Percentiles rank a stretch among this genome's conserved stretches.
Conservation (phyloP, 2,113 vertebrate species). For the Petrocephalus zakoni region DNA sequence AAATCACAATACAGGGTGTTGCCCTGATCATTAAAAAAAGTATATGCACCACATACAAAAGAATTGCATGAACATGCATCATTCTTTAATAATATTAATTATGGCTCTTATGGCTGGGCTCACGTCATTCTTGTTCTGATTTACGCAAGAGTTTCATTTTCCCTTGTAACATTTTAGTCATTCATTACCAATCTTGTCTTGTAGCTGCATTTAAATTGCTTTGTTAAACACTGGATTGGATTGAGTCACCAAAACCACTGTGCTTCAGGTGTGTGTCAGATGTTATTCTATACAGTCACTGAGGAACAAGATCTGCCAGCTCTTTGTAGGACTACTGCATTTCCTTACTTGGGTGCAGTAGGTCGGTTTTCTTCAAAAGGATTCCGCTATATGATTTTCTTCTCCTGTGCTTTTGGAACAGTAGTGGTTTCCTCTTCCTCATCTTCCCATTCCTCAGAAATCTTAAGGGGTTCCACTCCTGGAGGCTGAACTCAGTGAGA, state of each 20-base stretch:
- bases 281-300: neutral
- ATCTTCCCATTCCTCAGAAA: neutral
- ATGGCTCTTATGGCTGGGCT: neutral
- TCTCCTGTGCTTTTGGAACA: neutral
- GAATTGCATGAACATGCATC: neutral
- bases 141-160: neutral
- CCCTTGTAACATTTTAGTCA: neutral
- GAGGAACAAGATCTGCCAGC: neutral
- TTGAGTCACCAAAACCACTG: neutral
- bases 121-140: neutral
- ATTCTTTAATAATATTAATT: neutral
- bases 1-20: neutral
- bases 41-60: neutral
- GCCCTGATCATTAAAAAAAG: neutral
- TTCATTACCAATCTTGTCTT: neutral
- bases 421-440: neutral
- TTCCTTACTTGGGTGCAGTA: neutral
- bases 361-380: neutral
- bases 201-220: neutral
- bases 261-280: neutral
- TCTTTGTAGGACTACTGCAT: neutral
- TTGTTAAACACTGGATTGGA: neutral
- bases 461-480: neutral
- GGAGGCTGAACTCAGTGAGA: neutral
- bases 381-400: neutral